Conservation (phyloP, 2,888 invertebrate species). For the Abrostola tripartita region DNA sequence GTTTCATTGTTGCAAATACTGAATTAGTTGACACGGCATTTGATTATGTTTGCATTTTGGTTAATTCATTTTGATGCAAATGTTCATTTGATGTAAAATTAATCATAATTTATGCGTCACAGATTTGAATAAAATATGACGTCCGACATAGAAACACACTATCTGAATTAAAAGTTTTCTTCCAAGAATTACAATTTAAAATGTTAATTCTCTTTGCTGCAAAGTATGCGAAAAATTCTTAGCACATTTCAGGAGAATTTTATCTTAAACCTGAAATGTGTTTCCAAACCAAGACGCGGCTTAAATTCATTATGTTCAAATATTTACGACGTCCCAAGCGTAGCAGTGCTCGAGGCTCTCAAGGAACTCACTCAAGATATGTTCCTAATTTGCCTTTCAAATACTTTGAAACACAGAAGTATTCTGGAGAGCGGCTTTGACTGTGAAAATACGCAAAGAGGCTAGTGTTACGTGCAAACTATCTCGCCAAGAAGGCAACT, state of each 20-base stretch:
- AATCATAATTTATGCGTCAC: too few species aligned
- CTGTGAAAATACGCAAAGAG: conserved; percentile 82
- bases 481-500: conserved; percentile 81
- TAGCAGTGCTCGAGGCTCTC: conserved; percentile 61
- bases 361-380: conserved; percentile 74
- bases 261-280: conserved; percentile 51
- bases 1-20: conserved; percentile 62
- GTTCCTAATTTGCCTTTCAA: conserved; percentile 86
- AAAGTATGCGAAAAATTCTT: conserved; percentile 33
- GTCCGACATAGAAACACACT: background rate
- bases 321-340: conserved; percentile 73
- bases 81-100: background rate
- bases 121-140: too few species aligned
- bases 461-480: conserved; percentile 85
- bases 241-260: conserved; percentile 41
- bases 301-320: conserved; percentile 77
- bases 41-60: conserved; percentile 35
- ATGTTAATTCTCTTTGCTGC: conserved; percentile 24
- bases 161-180: background rate
- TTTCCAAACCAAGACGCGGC: conserved; percentile 49
- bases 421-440: conserved; percentile 80
- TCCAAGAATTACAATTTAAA: conserved; percentile 11
- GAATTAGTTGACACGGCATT: conserved; percentile 16
- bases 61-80: conserved; percentile 6
- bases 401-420: conserved; percentile 84